Percentiles rank a stretch among this genome's conserved stretches.
These are phyloP conservation scores for Acropternis orthonyx DNA, from an alignment of 2,797 vertebrate genomes.

Conservation along the genomic window DNA sequence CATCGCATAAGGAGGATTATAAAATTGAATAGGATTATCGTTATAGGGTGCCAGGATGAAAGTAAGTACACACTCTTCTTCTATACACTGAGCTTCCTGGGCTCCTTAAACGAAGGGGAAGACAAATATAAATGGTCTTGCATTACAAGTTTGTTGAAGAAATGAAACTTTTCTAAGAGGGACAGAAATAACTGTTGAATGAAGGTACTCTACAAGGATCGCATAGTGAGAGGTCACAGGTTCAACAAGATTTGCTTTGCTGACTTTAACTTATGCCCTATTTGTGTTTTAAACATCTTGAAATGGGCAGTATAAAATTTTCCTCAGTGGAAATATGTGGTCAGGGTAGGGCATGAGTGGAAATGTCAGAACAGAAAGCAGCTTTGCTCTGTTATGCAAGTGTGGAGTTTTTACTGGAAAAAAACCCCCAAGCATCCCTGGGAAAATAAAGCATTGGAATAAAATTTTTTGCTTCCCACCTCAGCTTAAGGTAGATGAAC, in stretches of 20 bases:
- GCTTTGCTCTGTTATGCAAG: background rate
- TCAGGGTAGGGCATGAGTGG: background rate
- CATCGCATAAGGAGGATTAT: background rate
- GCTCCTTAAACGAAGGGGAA: background rate
- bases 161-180: background rate
- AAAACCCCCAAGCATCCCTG: background rate
- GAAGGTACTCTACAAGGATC: background rate
- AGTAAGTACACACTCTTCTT: background rate
- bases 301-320: background rate
- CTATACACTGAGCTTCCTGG: background rate
- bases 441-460: background rate
- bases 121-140: background rate
- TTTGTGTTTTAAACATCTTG: background rate
- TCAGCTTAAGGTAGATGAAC: background rate
- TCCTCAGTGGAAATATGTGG: background rate
- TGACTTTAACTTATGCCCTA: background rate
- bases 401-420: background rate
- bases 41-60: background rate
- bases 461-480: background rate
- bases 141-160: background rate
- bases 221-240: background rate
- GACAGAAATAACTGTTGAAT: background rate
- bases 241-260: slow-evolving; percentile 1
- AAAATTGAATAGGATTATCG: background rate
- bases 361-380: background rate